phyloP scores from a whole-genome alignment of 2,888 invertebrate genomes.

The Pollenia labialis region DNA sequence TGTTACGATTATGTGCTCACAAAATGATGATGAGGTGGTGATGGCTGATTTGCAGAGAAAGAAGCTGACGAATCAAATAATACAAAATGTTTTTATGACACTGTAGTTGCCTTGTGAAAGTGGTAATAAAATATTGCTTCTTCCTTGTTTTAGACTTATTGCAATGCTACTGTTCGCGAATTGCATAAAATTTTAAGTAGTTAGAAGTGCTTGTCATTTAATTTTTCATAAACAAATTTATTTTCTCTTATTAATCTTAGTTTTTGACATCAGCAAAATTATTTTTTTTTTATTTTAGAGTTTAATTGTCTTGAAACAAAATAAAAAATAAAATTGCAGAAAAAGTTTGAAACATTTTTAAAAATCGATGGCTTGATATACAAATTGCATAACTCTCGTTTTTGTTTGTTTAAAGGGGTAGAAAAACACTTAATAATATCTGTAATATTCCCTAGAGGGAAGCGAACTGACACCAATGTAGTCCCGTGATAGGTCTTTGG shows the following conservation, averaged over 20 bases:
- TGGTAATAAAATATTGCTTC: conserved; percentile 26
- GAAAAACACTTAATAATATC: too few relatives aligned
- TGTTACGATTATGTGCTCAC: not conserved
- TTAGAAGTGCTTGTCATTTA: not conserved
- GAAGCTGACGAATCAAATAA: not conserved
- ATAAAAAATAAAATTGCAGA: not conserved
- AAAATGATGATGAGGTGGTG: not conserved
- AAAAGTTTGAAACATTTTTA: not conserved
- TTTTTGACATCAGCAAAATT: conserved; percentile 2
- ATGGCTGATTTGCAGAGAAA: not conserved
- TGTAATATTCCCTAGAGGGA: too few relatives aligned
- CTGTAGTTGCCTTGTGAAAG: conserved; percentile 23
- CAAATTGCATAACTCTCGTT: too few relatives aligned
- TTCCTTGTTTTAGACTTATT: conserved; percentile 11
- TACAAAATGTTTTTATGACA: conserved; percentile 45
- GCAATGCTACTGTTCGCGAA: conserved; percentile 24
- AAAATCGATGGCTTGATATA: too few relatives aligned
- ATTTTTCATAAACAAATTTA: not conserved
- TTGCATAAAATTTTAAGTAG: conserved; percentile 2
- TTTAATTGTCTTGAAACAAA: not conserved
- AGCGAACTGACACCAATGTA: too few relatives aligned
- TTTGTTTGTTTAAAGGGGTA: too few relatives aligned
- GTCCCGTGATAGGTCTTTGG: too few relatives aligned
- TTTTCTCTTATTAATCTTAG: conserved; percentile 2
- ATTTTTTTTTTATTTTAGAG: not conserved